These are phyloP conservation scores for Chironomus tentans DNA, from an alignment of 2,888 invertebrate species.

Conservation along the genomic window DNA sequence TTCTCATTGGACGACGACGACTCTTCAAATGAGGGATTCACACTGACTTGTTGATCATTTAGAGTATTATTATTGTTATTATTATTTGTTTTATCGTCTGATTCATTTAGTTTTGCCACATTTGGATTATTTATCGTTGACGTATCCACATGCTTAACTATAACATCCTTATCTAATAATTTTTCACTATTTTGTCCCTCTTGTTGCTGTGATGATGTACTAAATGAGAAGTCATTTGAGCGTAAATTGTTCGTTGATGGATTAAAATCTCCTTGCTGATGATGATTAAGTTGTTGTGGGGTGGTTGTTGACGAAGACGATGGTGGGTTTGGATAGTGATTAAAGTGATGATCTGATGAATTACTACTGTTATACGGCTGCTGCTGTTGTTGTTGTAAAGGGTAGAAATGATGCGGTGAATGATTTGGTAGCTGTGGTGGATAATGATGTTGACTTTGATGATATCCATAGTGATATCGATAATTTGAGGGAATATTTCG, in stretches of 20 bases:
- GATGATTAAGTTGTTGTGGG: not conserved
- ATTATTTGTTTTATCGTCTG: not conserved
- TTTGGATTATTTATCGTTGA: too few relatives aligned
- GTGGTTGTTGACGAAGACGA: not conserved
- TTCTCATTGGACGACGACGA: too few relatives aligned
- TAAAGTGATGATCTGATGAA: not conserved
- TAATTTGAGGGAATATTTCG: slow-evolving; percentile 5
- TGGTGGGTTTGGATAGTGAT: slow-evolving; percentile 11
- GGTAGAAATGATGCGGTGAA: not conserved
- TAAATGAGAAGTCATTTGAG: not conserved
- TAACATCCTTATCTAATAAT: not conserved
- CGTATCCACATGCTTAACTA: too few relatives aligned
- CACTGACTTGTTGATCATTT: not conserved
- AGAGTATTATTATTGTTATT: not conserved
- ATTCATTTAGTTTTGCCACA: too few relatives aligned
- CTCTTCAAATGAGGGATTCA: not conserved
- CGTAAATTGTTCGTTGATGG: not conserved
- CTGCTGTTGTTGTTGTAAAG: not conserved
- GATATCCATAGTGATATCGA: not conserved
- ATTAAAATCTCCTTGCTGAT: not conserved
- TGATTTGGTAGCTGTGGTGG: not conserved
- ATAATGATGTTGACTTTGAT: not conserved
- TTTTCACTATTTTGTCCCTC: not conserved
- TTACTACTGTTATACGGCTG: not conserved
- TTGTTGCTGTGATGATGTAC: not conserved